phyloP scores from a whole-genome alignment of 92 coral and sea anemone genomes.

The Epizoanthus scotinus region DNA sequence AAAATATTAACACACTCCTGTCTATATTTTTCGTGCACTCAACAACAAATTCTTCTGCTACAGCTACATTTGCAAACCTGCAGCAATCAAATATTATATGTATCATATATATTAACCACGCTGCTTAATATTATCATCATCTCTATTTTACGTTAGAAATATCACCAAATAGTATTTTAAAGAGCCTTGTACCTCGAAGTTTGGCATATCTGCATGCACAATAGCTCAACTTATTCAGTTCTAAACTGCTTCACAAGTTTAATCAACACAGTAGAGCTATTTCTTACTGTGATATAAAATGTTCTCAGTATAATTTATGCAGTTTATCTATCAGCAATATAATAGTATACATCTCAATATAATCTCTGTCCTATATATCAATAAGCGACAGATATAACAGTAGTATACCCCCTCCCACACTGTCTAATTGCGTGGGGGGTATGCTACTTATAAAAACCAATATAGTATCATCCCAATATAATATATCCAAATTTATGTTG shows the following conservation, averaged over 20 bases:
- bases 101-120: background rate
- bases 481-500: background rate
- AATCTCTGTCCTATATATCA: slow-evolving; percentile 31
- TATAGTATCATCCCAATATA: background rate
- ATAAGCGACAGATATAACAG: background rate
- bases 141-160: background rate
- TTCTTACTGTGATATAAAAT: background rate
- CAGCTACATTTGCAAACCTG: background rate
- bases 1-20: background rate
- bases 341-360: slow-evolving; percentile 5
- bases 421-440: too few species aligned
- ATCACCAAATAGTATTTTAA: slow-evolving; percentile 17
- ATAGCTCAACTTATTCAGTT: slow-evolving; percentile 8
- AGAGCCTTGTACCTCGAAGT: background rate
- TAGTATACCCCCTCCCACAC: too few species aligned
- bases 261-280: slow-evolving; percentile 3
- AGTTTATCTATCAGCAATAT: background rate
- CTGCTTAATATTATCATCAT: background rate
- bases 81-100: background rate
- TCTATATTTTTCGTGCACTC: too few species aligned
- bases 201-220: slow-evolving; percentile 33
- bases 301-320: background rate
- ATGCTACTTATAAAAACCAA: too few species aligned
- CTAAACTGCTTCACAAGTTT: slow-evolving; percentile 7
- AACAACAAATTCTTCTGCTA: too few species aligned